Evolutionary conservation across 2,113 vertebrate genomes (phyloP).

Genomic region (Apaloderma vittatum): DNA sequence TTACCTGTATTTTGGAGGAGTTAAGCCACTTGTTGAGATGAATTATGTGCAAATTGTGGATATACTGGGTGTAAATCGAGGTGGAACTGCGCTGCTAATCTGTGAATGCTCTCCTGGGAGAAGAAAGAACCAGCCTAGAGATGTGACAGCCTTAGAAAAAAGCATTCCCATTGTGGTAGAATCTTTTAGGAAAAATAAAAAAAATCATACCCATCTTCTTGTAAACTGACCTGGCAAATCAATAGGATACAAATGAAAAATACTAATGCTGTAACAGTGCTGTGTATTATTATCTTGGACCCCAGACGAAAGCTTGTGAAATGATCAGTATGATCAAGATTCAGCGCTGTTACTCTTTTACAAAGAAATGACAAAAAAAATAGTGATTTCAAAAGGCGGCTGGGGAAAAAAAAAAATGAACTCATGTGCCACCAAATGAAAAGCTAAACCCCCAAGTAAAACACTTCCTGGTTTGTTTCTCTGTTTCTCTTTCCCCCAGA

Average conservation of each 20-base stretch:
- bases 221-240: slow-evolving; percentile 77
- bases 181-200: slow-evolving; percentile 26
- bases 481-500: not conserved
- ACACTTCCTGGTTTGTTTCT: not conserved
- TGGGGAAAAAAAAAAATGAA: slow-evolving; percentile 19
- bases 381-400: slow-evolving; percentile 13
- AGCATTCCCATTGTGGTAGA: slow-evolving; percentile 7
- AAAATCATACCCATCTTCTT: slow-evolving; percentile 62
- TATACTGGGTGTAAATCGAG: slow-evolving; percentile 1
- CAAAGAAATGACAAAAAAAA: slow-evolving; percentile 29
- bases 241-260: slow-evolving; percentile 74
- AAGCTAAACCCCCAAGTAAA: too few species aligned
- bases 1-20: not conserved
- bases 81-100: not conserved
- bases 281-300: slow-evolving; percentile 53
- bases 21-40: not conserved
- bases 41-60: not conserved
- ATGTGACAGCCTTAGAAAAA: slow-evolving; percentile 20
- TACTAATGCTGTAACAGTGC: slow-evolving; percentile 71
- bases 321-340: slow-evolving; percentile 63
- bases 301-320: slow-evolving; percentile 42
- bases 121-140: not conserved
- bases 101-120: not conserved
- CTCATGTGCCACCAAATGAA: not conserved
- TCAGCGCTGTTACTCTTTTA: not conserved